These are phyloP conservation scores for Morelia viridis DNA, from an alignment of 2,797 vertebrate genomes.

Conservation along the genomic window DNA sequence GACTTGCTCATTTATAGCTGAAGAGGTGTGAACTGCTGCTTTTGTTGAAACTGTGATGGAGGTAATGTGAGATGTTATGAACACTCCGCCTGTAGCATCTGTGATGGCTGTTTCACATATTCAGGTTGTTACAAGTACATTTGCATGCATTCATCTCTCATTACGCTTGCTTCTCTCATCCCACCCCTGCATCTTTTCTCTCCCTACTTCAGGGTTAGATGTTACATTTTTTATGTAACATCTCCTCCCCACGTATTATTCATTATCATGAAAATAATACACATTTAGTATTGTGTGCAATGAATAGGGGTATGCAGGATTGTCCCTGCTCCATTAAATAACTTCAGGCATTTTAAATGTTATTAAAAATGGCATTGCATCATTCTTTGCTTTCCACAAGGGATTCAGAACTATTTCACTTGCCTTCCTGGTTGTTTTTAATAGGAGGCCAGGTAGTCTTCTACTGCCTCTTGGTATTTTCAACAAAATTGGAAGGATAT, in stretches of 20 bases:
- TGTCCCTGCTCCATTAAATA: not conserved
- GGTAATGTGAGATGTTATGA: not conserved
- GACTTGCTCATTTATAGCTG: not conserved
- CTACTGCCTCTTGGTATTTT: not conserved
- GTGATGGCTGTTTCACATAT: not conserved
- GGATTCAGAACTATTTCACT: not conserved
- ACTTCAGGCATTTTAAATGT: not conserved
- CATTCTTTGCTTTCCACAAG: not conserved
- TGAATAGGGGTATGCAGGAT: not conserved
- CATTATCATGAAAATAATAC: not conserved
- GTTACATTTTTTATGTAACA: not conserved
- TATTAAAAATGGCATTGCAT: not conserved
- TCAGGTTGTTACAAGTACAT: not conserved
- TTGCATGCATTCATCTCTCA: not conserved
- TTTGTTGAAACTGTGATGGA: not conserved
- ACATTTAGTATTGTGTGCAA: not conserved
- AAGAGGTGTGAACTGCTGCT: not conserved
- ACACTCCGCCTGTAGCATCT: not conserved
- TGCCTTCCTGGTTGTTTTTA: not conserved
- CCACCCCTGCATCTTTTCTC: not conserved
- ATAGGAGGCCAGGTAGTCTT: not conserved
- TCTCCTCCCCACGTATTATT: not conserved
- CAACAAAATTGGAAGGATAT: not conserved
- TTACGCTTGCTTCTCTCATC: not conserved
- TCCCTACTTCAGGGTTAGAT: not conserved